phyloP scores from a whole-genome alignment of 2,888 invertebrate species.

The Piscicola geometra region DNA sequence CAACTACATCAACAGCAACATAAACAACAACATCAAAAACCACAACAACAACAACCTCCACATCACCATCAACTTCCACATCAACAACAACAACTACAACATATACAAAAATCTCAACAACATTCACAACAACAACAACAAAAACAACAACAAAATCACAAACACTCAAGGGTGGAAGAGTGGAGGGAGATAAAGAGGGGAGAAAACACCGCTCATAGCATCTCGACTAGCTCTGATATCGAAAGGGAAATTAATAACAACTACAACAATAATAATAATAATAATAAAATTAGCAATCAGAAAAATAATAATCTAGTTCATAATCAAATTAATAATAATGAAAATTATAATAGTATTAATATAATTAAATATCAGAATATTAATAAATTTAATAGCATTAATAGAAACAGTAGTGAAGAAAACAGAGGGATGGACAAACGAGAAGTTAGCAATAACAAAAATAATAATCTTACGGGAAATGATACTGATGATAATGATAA shows the following conservation, averaged over 20 bases:
- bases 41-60: no score
- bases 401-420: not conserved
- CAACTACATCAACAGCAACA: no score
- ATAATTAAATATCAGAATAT: not conserved
- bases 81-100: no score
- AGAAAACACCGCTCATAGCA: not conserved
- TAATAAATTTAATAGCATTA: not conserved
- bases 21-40: no score
- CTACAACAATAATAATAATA: slow-evolving; percentile 3
- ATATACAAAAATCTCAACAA: no score
- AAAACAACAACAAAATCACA: no score
- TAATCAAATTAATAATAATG: not conserved
- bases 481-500: not conserved
- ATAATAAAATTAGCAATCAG: not conserved
- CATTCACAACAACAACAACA: no score
- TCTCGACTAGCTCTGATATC: not conserved
- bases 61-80: no score
- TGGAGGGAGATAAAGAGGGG: no score
- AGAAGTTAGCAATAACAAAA: not conserved
- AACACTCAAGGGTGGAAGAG: no score
- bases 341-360: not conserved
- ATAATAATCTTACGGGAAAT: not conserved
- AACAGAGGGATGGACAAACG: not conserved
- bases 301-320: not conserved
- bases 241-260: not conserved